Conservation (phyloP, 2,888 invertebrate species). For the Bellardia bayeri region DNA sequence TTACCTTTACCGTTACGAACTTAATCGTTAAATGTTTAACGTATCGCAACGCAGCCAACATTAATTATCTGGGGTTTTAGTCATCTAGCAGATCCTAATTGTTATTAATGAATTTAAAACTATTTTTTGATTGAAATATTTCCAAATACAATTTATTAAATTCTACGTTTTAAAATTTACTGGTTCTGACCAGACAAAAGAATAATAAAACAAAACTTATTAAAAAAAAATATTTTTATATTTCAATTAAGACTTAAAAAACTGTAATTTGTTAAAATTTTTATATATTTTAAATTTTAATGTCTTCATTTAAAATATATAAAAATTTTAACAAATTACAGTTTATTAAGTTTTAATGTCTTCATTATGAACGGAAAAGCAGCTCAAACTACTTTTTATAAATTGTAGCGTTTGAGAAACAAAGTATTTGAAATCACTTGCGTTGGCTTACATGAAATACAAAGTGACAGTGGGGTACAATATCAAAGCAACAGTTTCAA, state of each 20-base stretch:
- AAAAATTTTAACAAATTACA: too few relatives aligned
- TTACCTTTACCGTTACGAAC: too few relatives aligned
- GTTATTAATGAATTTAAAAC: not conserved
- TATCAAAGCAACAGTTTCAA: not conserved
- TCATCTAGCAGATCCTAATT: too few relatives aligned
- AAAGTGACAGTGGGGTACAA: not conserved
- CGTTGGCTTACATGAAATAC: not conserved
- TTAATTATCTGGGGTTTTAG: too few relatives aligned
- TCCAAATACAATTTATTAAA: not conserved
- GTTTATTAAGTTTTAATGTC: slow-evolving; percentile 7
- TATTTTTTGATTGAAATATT: not conserved
- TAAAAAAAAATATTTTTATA: slow-evolving; percentile 26
- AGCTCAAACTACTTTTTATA: not conserved
- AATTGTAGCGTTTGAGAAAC: not conserved
- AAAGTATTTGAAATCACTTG: slow-evolving; percentile 14
- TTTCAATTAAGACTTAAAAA: slow-evolving; percentile 33
- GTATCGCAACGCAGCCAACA: too few relatives aligned
- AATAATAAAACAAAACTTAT: too few relatives aligned
- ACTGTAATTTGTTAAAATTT: slow-evolving; percentile 14
- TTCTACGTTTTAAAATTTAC: too few relatives aligned
- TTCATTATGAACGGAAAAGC: slow-evolving; percentile 29
- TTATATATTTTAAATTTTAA: slow-evolving; percentile 14
- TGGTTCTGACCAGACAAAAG: too few relatives aligned
- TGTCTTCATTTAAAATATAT: slow-evolving; percentile 20
- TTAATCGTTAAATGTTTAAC: too few relatives aligned